Percentiles rank a stretch among this genome's conserved stretches.
Conservation (phyloP, 2,888 invertebrate species). For the Anaspis maculata region DNA sequence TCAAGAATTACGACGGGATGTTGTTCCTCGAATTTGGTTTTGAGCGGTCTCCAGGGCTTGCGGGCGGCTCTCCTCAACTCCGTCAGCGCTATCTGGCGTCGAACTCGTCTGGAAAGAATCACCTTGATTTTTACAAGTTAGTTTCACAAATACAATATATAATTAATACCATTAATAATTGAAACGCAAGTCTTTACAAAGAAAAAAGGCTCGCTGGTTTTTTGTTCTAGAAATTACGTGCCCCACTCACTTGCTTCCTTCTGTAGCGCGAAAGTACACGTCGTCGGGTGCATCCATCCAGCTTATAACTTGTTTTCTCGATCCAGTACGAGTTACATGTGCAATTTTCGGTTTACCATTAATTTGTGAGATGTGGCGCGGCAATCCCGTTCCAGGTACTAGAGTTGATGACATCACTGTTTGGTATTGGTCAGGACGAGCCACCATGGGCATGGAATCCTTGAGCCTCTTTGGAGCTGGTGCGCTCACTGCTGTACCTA, state of each 20-base stretch:
- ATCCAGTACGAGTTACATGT: slow-evolving; percentile 66
- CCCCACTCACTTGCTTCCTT: slow-evolving; percentile 67
- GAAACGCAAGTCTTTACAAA: neutral
- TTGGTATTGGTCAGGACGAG: slow-evolving; percentile 60
- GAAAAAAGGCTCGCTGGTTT: too few species aligned
- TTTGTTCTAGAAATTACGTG: too few species aligned
- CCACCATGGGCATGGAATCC: slow-evolving; percentile 66
- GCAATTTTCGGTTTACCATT: slow-evolving; percentile 79
- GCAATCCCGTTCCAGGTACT: slow-evolving; percentile 53
- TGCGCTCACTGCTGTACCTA: slow-evolving; percentile 38
- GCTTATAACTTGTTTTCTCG: slow-evolving; percentile 86
- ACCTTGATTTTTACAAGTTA: too few species aligned
- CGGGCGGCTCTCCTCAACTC: slow-evolving; percentile 79
- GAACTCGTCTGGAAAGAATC: slow-evolving; percentile 70
- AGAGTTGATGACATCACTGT: slow-evolving; percentile 59
- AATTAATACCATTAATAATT: neutral
- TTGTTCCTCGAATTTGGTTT: slow-evolving; percentile 41
- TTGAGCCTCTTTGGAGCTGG: slow-evolving; percentile 75
- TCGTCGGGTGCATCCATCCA: slow-evolving; percentile 99
- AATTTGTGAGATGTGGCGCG: slow-evolving; percentile 62
- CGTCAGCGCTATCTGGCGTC: slow-evolving; percentile 69
- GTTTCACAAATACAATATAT: too few species aligned
- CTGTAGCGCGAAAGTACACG: slow-evolving; percentile 89
- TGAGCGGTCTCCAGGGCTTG: slow-evolving; percentile 69
- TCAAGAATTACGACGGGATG: slow-evolving; percentile 66